Base-by-base conservation (phyloP, 2,888 invertebrate genomes). In the Mimachlamys varia region DNA sequence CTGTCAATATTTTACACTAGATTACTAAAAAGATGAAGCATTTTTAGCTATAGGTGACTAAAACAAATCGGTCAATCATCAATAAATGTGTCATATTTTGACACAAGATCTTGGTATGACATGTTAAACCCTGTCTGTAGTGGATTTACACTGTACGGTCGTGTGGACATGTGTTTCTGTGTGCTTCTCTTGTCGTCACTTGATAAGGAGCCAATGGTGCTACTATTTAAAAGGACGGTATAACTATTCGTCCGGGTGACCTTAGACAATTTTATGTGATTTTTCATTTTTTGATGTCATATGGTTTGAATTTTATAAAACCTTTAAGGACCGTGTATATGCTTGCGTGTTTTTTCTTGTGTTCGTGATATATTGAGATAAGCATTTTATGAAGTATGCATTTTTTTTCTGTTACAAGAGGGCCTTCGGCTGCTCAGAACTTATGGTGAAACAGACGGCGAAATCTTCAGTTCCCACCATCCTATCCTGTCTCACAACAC, bases 201-300 rank as follows among this genome's bases (percentile, higher is more conserved):
- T 76, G 33, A 76, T 76, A 76, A 76, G 27, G 5, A 76, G 27
- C 62, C 62, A 76, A 76, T 76, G 62, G 7, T 27, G 7, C 17
- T 27, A 27, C 58, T 50, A 50, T 50, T 50, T 12, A 50, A 50
- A 58, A 19, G 7, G 33, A 76, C 76, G 27, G 27, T 76, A 22
- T 76, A 53, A 33, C 76, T 15, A 76, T 27, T 76, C 33, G 76
- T 76, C 76, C 22, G 27, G 76, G 10, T 76, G 76, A 76, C 76
- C 76, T 33, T 33, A 76, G 76, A 76, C 44, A 27, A 76, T 76
- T 76, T 76, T 76, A 76, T 76, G 76, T 76, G 76, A 76, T 76
- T 76, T 76, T 76, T 76, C 76, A 76, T 76, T 27, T 76, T 76
- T 76, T 76, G 76, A 76, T 76, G 76, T 76, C 76, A 76, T 76